Base-by-base conservation (phyloP, 2,888 invertebrate species). In the Neoascia interrupta region DNA sequence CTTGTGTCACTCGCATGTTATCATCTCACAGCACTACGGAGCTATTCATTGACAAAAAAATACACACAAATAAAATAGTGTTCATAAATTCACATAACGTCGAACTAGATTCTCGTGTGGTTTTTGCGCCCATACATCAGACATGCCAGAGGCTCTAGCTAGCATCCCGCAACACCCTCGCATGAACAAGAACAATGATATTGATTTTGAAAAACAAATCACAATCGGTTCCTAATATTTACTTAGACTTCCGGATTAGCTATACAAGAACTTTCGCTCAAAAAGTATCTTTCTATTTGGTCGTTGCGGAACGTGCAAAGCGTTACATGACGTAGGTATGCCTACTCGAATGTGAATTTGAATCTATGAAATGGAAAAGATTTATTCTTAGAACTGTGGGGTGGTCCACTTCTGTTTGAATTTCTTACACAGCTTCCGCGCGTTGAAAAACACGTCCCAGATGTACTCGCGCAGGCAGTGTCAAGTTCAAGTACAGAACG, bases 341-440 rank as follows among this genome's bases (percentile, higher is more conserved):
- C 19, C 19, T 21, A 23, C 13, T 21, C 39, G 18, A 34, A 43
- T 34, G 3, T 39, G 18, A 61, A 61, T 37, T 37, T 16, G 28
- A 11, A 49, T 49, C 37, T 37, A 47, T 28, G 10, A 49, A 39
- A 49, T 49, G 16, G 4, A 5, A 28, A 49, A 18, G 10, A 28
- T 19, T 13, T 61, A 61, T 49, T 61, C 49, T 49, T 61, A 61
- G 61, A 61, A n/a, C n/a, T n/a, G n/a, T n/a, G n/a, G n/a, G n/a
- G n/a, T n/a, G n/a, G n/a, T n/a, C n/a, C 3, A 19, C 5, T 5
- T 45, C 16, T 23, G 34, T 23, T 60, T 21, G 16, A 58, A 21
- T 21, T 15, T 13, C 13, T 23, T 26, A 26, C 16, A 15, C 21
- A 54, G 39, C 26, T 41, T 36, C 5, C 18, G 41, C 39, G 21